Evolutionary conservation across 2,113 vertebrate species (phyloP).

Genomic region (Carassius carassius): DNA sequence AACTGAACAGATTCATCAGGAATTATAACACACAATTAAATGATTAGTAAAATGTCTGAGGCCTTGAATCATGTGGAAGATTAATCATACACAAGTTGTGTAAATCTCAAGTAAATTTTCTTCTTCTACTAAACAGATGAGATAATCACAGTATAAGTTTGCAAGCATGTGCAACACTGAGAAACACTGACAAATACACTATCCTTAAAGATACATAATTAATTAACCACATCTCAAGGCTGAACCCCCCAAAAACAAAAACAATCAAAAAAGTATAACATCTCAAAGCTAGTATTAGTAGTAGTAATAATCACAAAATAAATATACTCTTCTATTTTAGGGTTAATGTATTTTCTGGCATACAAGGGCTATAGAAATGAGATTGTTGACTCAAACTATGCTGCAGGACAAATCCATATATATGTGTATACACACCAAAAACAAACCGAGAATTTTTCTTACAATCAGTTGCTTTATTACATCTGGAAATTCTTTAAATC

Average conservation of each 20-base stretch:
- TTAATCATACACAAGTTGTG: background rate
- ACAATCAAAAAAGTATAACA: background rate
- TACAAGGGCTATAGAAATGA: background rate
- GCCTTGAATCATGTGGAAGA: background rate
- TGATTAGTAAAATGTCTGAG: background rate
- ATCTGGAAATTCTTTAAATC: background rate
- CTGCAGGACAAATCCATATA: background rate
- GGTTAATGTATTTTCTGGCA: background rate
- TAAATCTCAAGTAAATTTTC: background rate
- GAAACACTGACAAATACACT: background rate
- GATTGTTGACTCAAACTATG: background rate
- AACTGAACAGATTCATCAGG: background rate
- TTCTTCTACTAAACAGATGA: background rate
- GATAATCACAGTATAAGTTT: background rate
- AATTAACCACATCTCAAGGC: too few relatives aligned
- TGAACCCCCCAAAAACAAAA: background rate
- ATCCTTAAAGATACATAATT: background rate
- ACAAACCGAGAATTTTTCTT: background rate
- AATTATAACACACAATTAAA: slow-evolving; percentile 13
- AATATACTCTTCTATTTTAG: background rate
- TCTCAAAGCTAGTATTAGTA: background rate
- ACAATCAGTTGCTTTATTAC: background rate
- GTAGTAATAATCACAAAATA: background rate
- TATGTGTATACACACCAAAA: background rate
- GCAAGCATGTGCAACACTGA: background rate